A percentile compares a stretch with the other conserved stretches of the same genome.
phyloP scores from a whole-genome alignment of 1,140 invertebrate genomes.

The Eurosta solidaginis region DNA sequence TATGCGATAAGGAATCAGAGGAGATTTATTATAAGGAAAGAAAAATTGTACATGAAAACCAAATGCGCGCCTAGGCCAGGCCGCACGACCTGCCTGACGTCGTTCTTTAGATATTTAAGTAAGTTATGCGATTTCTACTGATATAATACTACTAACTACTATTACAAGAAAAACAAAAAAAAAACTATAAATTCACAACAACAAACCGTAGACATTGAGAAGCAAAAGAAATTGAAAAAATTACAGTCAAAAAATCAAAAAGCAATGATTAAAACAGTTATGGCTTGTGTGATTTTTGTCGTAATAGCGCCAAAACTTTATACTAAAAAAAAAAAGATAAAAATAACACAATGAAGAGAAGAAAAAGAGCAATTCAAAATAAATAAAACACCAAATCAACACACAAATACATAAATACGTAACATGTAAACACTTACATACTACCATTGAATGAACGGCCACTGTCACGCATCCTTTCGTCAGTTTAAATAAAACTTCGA shows the following conservation, averaged over 20 bases:
- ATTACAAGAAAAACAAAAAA: constrained; percentile 11
- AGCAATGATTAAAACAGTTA: neutral
- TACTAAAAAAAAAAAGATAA: too few relatives aligned
- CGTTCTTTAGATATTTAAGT: constrained; percentile 68
- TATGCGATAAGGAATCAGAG: constrained; percentile 97
- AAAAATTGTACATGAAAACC: constrained; percentile 78
- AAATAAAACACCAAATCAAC: too few relatives aligned
- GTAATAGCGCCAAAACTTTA: too few relatives aligned
- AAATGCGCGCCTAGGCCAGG: constrained; percentile 71
- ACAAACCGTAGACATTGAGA: neutral
- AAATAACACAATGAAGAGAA: too few relatives aligned
- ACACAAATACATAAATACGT: too few relatives aligned
- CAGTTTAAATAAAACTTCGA: too few relatives aligned
- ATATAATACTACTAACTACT: constrained; percentile 25
- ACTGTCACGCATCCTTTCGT: too few relatives aligned
- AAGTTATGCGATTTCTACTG: constrained; percentile 35
- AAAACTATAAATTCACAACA: constrained; percentile 9
- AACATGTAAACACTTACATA: too few relatives aligned
- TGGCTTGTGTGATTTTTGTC: too few relatives aligned
- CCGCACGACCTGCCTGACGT: constrained; percentile 78
- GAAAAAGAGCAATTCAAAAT: too few relatives aligned
- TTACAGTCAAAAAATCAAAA: neutral
- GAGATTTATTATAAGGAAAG: constrained; percentile 98
- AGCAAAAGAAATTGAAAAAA: neutral
- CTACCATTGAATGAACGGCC: too few relatives aligned